A percentile compares a stretch with the other conserved stretches of the same genome.
These are phyloP conservation scores for Motacilla tschutschensis DNA, from an alignment of 2,113 vertebrate species.

Conservation along the genomic window DNA sequence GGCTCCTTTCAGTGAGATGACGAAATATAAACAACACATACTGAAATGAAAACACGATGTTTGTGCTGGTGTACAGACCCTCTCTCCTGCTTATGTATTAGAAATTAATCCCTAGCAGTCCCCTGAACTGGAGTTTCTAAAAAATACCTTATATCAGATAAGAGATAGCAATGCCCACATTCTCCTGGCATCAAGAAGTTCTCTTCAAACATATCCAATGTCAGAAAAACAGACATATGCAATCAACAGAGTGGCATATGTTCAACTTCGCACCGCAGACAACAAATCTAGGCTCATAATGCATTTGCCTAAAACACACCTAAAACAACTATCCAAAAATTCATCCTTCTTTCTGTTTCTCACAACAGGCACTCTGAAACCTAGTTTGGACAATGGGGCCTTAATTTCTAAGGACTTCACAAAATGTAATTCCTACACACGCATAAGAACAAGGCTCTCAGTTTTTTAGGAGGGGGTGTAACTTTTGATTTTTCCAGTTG, in stretches of 20 bases:
- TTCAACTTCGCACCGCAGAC: not conserved
- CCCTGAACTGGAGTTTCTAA: not conserved
- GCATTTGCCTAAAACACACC: not conserved
- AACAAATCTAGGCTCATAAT: not conserved
- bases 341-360: not conserved
- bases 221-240: not conserved
- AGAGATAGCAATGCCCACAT: not conserved
- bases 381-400: accelerated
- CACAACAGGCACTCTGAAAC: not conserved
- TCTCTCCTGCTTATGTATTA: not conserved
- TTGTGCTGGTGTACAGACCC: accelerated
- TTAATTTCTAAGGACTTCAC: not conserved
- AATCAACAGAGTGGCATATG: not conserved
- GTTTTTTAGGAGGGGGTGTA: not conserved
- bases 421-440: not conserved
- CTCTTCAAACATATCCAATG: not conserved
- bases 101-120: not conserved
- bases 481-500: not conserved
- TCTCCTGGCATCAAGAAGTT: not conserved
- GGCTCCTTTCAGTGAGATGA: not conserved
- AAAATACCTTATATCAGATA: not conserved
- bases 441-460: not conserved
- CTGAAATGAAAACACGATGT: not conserved
- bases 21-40: not conserved
- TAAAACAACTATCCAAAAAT: not conserved